Evolutionary conservation across 2,797 vertebrate species (phyloP).

Genomic region (Spinibarbus caldwelli): DNA sequence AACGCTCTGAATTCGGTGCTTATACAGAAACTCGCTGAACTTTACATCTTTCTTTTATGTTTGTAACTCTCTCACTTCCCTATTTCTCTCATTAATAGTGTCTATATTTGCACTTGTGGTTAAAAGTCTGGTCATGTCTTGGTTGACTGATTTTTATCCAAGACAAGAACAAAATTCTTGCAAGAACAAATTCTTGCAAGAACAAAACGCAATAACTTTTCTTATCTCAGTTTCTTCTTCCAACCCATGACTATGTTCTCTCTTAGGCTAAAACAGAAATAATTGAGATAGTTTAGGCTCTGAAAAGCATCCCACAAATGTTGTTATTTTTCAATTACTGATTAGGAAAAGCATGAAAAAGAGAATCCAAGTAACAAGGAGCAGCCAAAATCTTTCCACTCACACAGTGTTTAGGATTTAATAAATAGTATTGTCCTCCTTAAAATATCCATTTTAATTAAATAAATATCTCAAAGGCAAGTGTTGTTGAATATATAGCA

Average conservation of each 20-base stretch:
- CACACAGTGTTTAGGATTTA: not conserved
- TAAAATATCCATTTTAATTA: not conserved
- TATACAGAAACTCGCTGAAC: not conserved
- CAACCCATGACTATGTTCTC: not conserved
- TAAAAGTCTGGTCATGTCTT: not conserved
- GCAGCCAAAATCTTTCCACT: not conserved
- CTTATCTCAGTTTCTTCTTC: not conserved
- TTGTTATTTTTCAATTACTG: not conserved
- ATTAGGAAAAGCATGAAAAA: not conserved
- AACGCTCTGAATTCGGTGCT: not conserved
- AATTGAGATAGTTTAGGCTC: not conserved
- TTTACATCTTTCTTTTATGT: not conserved
- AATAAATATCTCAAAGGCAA: not conserved
- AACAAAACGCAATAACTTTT: not conserved
- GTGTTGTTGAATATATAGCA: not conserved
- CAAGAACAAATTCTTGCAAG: not conserved
- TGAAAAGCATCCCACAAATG: not conserved
- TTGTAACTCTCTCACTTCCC: conserved; percentile 25
- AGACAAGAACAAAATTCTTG: not conserved
- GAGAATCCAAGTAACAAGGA: not conserved
- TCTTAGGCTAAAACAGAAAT: not conserved
- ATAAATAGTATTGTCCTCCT: not conserved
- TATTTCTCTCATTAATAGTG: not conserved
- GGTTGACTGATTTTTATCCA: not conserved
- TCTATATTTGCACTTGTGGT: conserved; percentile 22